phyloP scores from a whole-genome alignment of 2,113 vertebrate genomes.

The Gambusia holbrooki region DNA sequence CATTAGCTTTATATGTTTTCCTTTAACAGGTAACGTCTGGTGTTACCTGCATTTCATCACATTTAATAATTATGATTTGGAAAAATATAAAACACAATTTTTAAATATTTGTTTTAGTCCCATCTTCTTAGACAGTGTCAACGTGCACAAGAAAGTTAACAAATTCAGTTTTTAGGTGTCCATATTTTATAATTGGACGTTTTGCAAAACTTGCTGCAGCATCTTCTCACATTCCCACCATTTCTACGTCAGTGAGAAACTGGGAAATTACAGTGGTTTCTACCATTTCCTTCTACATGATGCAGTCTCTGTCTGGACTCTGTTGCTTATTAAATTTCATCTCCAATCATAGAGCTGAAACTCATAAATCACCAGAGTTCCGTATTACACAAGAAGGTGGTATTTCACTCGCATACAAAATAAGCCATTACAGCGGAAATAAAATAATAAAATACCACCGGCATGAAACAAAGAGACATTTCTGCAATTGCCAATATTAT shows the following conservation, averaged over 20 bases:
- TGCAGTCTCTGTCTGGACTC: background rate
- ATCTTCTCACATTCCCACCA: too few species aligned
- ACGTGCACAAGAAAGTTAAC: background rate
- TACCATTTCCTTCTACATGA: background rate
- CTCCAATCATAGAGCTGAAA: background rate
- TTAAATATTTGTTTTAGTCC: background rate
- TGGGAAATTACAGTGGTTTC: background rate
- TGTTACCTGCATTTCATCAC: background rate
- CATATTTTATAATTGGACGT: background rate
- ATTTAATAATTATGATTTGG: background rate
- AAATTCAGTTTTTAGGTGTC: background rate
- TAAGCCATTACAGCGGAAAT: background rate
- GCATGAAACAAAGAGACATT: constrained; percentile 1
- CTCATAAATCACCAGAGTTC: constrained; percentile 11
- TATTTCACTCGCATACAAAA: constrained; percentile 19
- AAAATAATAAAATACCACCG: background rate
- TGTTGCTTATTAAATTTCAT: background rate
- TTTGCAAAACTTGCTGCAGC: background rate
- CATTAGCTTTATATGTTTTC: too few species aligned
- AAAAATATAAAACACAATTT: too few species aligned
- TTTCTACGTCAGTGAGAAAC: background rate
- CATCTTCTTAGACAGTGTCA: background rate
- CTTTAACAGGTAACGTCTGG: too few species aligned
- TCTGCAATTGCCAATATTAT: background rate
- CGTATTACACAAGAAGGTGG: constrained; percentile 4